phyloP scores from a whole-genome alignment of 1,140 invertebrate species.

The Drosophila erecta region DNA sequence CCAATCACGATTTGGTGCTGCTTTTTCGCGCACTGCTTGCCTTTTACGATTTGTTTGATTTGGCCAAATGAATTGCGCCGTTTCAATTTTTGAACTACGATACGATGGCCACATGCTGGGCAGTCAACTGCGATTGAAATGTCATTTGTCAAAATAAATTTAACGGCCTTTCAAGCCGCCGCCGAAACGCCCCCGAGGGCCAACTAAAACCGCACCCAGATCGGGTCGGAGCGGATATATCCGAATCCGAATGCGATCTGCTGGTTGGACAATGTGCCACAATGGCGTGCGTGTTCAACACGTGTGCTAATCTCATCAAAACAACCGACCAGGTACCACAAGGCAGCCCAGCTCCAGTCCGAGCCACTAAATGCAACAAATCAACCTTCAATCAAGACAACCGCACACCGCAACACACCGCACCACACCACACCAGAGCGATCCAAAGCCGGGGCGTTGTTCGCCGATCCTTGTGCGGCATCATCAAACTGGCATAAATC shows the following conservation, averaged over 20 bases:
- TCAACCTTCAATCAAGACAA: conserved; percentile 83
- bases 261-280: conserved; percentile 16
- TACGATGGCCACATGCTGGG: conserved; percentile 61
- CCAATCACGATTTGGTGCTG: conserved; percentile 70
- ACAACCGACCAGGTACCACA: conserved; percentile 51
- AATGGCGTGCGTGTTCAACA: conserved; percentile 80
- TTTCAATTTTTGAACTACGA: conserved; percentile 77
- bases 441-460: conserved; percentile 44
- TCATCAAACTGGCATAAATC: conserved; percentile 84
- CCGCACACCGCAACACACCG: conserved; percentile 8
- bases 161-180: conserved; percentile 69
- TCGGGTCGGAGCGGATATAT: not conserved
- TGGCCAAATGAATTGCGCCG: conserved; percentile 80
- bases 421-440: conserved; percentile 1
- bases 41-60: conserved; percentile 83
- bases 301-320: conserved; percentile 84
- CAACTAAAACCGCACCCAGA: conserved; percentile 29
- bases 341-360: conserved; percentile 11
- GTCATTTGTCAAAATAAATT: conserved; percentile 85
- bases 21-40: conserved; percentile 60
- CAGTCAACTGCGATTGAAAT: conserved; percentile 78
- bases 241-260: conserved; percentile 18
- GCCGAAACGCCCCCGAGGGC: conserved; percentile 45
- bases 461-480: conserved; percentile 72
- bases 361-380: conserved; percentile 77